These are phyloP conservation scores for Polyommatus iphigenia DNA, from an alignment of 2,888 invertebrate genomes.

Conservation along the genomic window DNA sequence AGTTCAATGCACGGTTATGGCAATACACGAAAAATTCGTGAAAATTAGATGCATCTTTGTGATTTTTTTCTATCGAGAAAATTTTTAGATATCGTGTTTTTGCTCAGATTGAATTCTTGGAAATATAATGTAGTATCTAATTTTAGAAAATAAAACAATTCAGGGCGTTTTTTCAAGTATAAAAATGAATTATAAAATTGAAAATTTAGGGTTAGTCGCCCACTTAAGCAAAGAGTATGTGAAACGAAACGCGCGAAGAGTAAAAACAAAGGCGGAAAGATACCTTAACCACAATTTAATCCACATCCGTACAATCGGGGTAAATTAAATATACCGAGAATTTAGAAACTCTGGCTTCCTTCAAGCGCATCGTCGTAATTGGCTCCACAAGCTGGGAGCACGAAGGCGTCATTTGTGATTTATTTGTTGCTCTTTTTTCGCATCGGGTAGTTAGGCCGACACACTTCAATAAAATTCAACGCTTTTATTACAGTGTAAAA, in stretches of 20 bases:
- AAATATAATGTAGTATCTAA: too few relatives aligned
- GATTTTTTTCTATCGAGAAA: too few relatives aligned
- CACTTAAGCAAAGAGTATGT: not conserved
- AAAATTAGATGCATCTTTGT: too few relatives aligned
- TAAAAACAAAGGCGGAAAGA: constrained; percentile 61
- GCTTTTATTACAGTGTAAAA: constrained; percentile 30
- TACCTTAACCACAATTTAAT: constrained; percentile 48
- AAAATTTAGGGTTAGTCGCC: too few relatives aligned
- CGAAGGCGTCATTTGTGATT: constrained; percentile 69
- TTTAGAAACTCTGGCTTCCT: constrained; percentile 79
- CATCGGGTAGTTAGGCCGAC: constrained; percentile 46
- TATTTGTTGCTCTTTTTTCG: constrained; percentile 64
- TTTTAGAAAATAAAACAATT: too few relatives aligned
- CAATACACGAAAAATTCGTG: too few relatives aligned
- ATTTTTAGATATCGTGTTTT: too few relatives aligned
- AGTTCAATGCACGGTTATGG: too few relatives aligned
- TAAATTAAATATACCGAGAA: constrained; percentile 79
- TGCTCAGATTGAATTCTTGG: too few relatives aligned
- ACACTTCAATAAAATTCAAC: constrained; percentile 46
- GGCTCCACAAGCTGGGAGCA: constrained; percentile 71
- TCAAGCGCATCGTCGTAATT: constrained; percentile 78
- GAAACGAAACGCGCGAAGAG: not conserved
- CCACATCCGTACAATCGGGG: constrained; percentile 63
- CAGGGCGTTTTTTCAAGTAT: too few relatives aligned
- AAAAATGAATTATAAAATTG: too few relatives aligned